Percentiles rank a stretch among this genome's conserved stretches.
Conservation (phyloP, 2,797 vertebrate species). For the Hippocampus kuda region DNA sequence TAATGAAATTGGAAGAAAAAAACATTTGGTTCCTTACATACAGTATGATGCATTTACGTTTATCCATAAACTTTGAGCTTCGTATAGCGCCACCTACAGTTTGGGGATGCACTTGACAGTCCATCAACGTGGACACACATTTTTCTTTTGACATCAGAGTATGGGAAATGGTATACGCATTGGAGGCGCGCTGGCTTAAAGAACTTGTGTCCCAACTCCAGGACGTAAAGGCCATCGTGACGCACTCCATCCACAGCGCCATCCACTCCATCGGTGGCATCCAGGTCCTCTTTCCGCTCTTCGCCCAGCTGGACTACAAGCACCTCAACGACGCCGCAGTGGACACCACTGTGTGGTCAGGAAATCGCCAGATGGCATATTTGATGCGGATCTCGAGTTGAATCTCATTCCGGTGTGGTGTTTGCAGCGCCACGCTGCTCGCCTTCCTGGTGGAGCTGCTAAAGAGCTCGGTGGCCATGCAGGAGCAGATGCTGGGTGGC, state of each 20-base stretch:
- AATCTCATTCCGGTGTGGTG: neutral
- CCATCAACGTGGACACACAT: no score
- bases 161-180: neutral
- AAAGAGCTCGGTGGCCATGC: slow-evolving; percentile 97
- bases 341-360: slow-evolving; percentile 94
- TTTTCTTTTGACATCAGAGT: neutral
- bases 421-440: slow-evolving; percentile 74
- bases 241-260: slow-evolving; percentile 95
- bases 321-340: slow-evolving; percentile 88
- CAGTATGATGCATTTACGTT: no score
- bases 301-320: slow-evolving; percentile 90
- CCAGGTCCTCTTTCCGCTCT: slow-evolving; percentile 93
- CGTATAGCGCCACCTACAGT: neutral
- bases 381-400: neutral
- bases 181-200: no score
- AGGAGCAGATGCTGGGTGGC: slow-evolving; percentile 95
- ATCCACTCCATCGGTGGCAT: slow-evolving; percentile 96
- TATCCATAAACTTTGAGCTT: neutral
- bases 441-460: slow-evolving; percentile 92
- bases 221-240: slow-evolving; percentile 97
- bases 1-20: no score
- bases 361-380: neutral
- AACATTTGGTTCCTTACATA: no score
- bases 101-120: neutral
- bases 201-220: slow-evolving; percentile 35